These are phyloP conservation scores for Indicator indicator DNA, from an alignment of 2,113 vertebrate genomes.

Conservation along the genomic window DNA sequence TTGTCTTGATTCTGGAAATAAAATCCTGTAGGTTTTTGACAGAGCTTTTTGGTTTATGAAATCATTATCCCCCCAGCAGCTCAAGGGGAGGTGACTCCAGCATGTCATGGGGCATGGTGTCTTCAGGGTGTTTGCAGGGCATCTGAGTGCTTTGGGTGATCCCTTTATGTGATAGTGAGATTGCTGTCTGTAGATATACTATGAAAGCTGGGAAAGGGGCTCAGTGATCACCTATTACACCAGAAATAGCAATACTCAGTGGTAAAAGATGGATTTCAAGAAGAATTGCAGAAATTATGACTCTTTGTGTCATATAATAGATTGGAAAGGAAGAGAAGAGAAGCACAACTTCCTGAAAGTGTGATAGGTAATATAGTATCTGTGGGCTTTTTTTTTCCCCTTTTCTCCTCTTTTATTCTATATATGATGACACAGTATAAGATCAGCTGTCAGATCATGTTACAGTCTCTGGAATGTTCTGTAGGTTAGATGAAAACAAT, in stretches of 20 bases:
- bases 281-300: neutral
- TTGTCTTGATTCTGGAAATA: neutral
- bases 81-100: neutral
- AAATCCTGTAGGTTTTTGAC: neutral
- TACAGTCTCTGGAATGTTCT: constrained; percentile 42
- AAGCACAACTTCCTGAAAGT: neutral
- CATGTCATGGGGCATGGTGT: neutral
- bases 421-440: constrained; percentile 56
- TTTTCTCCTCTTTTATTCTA: neutral
- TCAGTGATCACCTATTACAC: neutral
- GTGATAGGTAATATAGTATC: neutral
- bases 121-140: neutral
- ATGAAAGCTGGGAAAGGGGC: neutral
- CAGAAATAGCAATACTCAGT: neutral
- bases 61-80: neutral
- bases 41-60: neutral
- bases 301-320: neutral
- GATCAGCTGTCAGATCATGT: constrained; percentile 63
- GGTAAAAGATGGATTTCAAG: neutral
- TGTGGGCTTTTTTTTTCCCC: neutral
- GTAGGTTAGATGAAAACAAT: constrained; percentile 44
- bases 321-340: neutral
- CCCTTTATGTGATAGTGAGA: neutral
- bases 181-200: neutral
- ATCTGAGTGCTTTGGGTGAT: neutral